Evolutionary conservation across 1,140 invertebrate species (phyloP), one percentile per base, ranked within the genome.

Genomic region (Polyergus mexicanus): DNA sequence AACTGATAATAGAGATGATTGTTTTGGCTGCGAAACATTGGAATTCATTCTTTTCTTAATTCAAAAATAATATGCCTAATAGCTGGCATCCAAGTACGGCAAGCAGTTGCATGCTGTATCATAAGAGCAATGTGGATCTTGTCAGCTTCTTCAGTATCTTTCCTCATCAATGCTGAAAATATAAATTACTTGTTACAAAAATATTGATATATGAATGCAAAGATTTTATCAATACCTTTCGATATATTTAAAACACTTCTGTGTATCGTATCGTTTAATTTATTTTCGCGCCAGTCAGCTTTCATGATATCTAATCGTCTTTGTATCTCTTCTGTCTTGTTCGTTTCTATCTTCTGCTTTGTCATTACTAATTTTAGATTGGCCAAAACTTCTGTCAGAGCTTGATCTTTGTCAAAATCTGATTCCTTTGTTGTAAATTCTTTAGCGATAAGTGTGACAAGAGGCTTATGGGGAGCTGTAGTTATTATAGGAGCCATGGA

Each of bases 41-140:
- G 51, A 41, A 66, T 47, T 68, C 54, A 68, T 87, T 90, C 92
- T 16, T 76, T 88, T 80, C 92, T 92, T 11, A 94, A 85, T 88
- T 88, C 93, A 41, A 94, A 89, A 77, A 95, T 95, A 8, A 95
- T 71, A 63, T 94, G 92, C 63, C 95, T 93, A 13, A 96, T 92
- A 13, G 94, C 95, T 32, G 94, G 89, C 89, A 96, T 95, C 95
- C 95, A 95, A 25, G 93, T 90, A 85, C 92, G 95, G 65, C 95
- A 96, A 5, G 94, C 7, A 28, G 89, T 88, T 38, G 93, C 92
- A 88, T 95, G 87, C 22, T 94, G 92, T 88, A 95, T 94, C 94
- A 95, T 95, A 16, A 96, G 84, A 13, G 93, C 86, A 63, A 95
- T 85, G 32, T 96, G 95, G 25, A 95, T 85, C 85, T 95, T 89